Evolutionary conservation across 1,140 invertebrate species (phyloP), one percentile per base, ranked within the genome.

Genomic region (Papilio helenus): DNA sequence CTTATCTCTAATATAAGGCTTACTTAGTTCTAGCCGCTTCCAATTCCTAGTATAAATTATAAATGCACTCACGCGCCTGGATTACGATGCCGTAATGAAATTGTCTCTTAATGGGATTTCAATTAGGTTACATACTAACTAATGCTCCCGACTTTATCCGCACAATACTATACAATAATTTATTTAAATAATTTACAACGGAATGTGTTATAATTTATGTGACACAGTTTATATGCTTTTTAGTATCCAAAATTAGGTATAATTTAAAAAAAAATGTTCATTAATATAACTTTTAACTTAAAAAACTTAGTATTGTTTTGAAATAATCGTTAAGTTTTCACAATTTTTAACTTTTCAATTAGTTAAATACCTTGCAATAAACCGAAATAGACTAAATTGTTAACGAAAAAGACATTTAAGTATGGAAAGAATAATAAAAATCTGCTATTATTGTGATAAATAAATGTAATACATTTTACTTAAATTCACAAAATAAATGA

Each of bases 1-100:
- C 61, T 68, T 18, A 68, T 18, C 26, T 68, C 26, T 16, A 68
- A 26, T 61, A 61, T 23, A 61, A 3, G 61, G 26, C 16, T 68
- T 68, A 68, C 29, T 68, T 34, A 68, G 61, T 68, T 12, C 10
- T 9, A 26, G 20, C 18, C 61, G 61, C 26, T 68, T 68, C 26
- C 61, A 68, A n/a, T 68, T 68, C 26, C 3, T 16, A 26, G 61
- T 68, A 68, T 68, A 29, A 29, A 68, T 68, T 68, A 26, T 68
- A 29, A 68, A 29, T 65, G 61, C 23, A 68, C 23, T 68, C 61
- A 29, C 23, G 26, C 26, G 23, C 61, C 16, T 14, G 61, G 61
- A 68, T 68, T 68, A 68, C 26, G 61, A 7, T 34, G 23, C 61
- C 12, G 16, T 29, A 68, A 68, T 68, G 61, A 29, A 68, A 68